Evolutionary conservation across 2,888 invertebrate species (phyloP).

Genomic region (Dysmachus trigonus): DNA sequence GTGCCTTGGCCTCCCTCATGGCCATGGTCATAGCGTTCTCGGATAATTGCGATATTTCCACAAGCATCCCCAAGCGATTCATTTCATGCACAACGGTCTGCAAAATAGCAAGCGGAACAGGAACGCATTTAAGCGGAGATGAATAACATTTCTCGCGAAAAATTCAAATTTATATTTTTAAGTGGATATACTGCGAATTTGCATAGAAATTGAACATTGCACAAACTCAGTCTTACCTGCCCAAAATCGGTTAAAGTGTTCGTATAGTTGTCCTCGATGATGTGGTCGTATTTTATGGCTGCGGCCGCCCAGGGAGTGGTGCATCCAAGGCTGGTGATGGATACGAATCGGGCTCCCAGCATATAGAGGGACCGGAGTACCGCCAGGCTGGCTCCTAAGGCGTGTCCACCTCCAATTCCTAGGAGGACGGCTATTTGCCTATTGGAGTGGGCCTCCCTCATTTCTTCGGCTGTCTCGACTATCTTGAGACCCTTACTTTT

Average conservation of each 20-base stretch:
- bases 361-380: conserved; percentile 73
- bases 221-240: conserved; percentile 57
- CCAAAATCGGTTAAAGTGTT: conserved; percentile 64
- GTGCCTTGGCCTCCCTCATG: conserved; percentile 69
- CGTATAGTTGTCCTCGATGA: conserved; percentile 61
- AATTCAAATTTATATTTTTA: neutral
- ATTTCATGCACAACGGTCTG: conserved; percentile 73
- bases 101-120: conserved; percentile 45
- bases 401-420: conserved; percentile 74
- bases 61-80: conserved; percentile 76
- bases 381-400: conserved; percentile 73
- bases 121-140: neutral
- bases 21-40: conserved; percentile 72
- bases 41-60: conserved; percentile 73
- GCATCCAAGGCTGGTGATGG: conserved; percentile 72
- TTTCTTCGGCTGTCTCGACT: conserved; percentile 68
- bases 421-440: conserved; percentile 72
- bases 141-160: neutral
- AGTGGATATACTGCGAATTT: neutral
- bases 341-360: conserved; percentile 73
- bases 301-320: conserved; percentile 72
- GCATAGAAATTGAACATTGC: conserved; percentile 22
- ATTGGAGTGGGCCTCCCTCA: conserved; percentile 69
- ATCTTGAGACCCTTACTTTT: conserved; percentile 67
- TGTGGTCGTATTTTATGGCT: conserved; percentile 50